phyloP scores from a whole-genome alignment of 2,888 invertebrate species.

The Drosophila demipolita region DNA sequence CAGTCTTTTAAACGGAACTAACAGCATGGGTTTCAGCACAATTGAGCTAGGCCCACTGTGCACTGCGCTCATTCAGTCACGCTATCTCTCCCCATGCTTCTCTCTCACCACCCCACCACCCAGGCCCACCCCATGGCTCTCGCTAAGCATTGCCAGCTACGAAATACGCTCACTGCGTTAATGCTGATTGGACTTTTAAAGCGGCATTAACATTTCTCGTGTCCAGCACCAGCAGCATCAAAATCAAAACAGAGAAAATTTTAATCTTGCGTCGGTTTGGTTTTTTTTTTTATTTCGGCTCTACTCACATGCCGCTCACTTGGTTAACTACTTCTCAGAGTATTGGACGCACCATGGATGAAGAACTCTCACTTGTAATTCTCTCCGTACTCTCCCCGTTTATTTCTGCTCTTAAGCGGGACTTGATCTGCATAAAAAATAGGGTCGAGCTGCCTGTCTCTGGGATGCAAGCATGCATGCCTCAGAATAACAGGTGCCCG shows the following conservation, averaged over 20 bases:
- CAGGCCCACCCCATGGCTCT: constrained; percentile 18
- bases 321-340: constrained; percentile 65
- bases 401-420: constrained; percentile 74
- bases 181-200: constrained; percentile 72
- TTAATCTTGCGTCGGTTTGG: constrained; percentile 67
- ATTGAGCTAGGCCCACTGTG: constrained; percentile 45
- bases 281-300: constrained; percentile 35
- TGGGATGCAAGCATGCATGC: constrained; percentile 49
- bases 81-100: constrained; percentile 15
- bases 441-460: constrained; percentile 70
- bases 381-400: constrained; percentile 53
- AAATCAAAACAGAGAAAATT: constrained; percentile 77
- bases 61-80: constrained; percentile 13
- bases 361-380: constrained; percentile 66
- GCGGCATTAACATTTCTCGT: constrained; percentile 58
- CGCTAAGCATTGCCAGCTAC: constrained; percentile 59
- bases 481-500: constrained; percentile 48
- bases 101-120: constrained; percentile 15
- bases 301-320: constrained; percentile 63
- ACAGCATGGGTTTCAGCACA: neutral
- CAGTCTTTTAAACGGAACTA: neutral
- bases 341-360: constrained; percentile 45
- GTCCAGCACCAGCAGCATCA: constrained; percentile 64
- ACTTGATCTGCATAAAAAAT: constrained; percentile 77
- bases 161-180: constrained; percentile 59